A percentile compares a stretch with the other conserved stretches of the same genome.
Conservation (phyloP, 1,140 invertebrate genomes). For the Nasonia longicornis region DNA sequence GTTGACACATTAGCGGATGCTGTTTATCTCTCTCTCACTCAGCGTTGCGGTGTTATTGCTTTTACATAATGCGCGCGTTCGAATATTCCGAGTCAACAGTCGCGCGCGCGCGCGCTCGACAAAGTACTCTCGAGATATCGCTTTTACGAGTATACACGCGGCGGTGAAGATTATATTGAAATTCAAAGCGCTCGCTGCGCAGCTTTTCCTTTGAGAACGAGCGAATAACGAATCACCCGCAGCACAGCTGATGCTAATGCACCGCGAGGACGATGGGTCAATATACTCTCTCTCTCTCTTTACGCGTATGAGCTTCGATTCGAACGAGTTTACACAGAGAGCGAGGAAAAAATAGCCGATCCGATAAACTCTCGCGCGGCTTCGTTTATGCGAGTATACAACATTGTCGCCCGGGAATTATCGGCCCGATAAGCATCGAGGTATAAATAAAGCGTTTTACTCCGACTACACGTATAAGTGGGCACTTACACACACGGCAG, state of each 20-base stretch:
- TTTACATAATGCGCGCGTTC: background rate
- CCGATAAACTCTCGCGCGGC: background rate
- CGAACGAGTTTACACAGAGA: background rate
- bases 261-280: background rate
- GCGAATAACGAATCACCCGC: slow-evolving; percentile 34
- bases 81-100: slow-evolving; percentile 6
- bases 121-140: background rate
- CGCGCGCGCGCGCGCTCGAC: background rate
- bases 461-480: background rate
- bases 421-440: background rate
- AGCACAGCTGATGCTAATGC: background rate
- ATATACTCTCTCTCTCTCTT: background rate
- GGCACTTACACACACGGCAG: background rate
- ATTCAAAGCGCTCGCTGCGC: background rate
- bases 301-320: background rate
- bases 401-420: background rate
- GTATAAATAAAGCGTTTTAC: background rate
- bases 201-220: background rate
- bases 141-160: background rate
- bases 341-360: background rate
- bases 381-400: background rate
- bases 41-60: background rate
- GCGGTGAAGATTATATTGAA: slow-evolving; percentile 2
- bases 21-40: no score
- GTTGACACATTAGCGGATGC: slow-evolving; percentile 7